Evolutionary conservation across 2,113 vertebrate genomes (phyloP).

Genomic region (Embiotoca jacksoni): DNA sequence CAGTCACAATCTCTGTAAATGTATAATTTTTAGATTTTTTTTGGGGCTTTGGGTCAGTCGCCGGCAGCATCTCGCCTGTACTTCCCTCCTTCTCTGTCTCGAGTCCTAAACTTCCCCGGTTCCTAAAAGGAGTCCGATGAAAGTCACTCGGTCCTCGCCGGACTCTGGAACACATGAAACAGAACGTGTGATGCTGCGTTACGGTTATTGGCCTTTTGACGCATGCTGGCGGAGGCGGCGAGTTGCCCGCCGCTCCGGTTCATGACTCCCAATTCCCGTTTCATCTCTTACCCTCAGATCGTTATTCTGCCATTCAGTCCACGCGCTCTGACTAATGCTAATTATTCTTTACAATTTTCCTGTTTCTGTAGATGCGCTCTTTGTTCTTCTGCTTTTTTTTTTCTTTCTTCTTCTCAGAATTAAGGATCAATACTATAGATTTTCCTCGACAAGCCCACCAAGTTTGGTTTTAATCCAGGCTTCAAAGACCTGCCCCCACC

Average conservation of each 20-base stretch:
- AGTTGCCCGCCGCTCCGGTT: slow-evolving; percentile 17
- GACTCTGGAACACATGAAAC: slow-evolving; percentile 66
- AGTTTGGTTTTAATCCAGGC: slow-evolving; percentile 18
- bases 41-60: too few relatives aligned
- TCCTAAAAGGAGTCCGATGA: slow-evolving; percentile 51
- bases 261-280: slow-evolving; percentile 42
- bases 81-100: not conserved
- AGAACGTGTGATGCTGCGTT: slow-evolving; percentile 65
- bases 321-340: slow-evolving; percentile 24
- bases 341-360: slow-evolving; percentile 28
- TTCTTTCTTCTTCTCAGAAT: slow-evolving; percentile 23
- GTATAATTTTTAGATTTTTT: too few relatives aligned
- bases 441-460: slow-evolving; percentile 12
- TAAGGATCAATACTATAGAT: slow-evolving; percentile 70
- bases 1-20: too few relatives aligned
- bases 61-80: not conserved
- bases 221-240: slow-evolving; percentile 1
- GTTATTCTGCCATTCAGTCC: not conserved
- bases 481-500: not conserved
- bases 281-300: slow-evolving; percentile 30
- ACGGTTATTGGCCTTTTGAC: slow-evolving; percentile 60
- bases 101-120: not conserved
- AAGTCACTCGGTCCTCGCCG: slow-evolving; percentile 48
- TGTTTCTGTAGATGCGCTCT: slow-evolving; percentile 43
- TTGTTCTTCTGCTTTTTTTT: slow-evolving; percentile 45